Conservation (phyloP, 2,113 vertebrate species). For the Pluvialis apricaria region DNA sequence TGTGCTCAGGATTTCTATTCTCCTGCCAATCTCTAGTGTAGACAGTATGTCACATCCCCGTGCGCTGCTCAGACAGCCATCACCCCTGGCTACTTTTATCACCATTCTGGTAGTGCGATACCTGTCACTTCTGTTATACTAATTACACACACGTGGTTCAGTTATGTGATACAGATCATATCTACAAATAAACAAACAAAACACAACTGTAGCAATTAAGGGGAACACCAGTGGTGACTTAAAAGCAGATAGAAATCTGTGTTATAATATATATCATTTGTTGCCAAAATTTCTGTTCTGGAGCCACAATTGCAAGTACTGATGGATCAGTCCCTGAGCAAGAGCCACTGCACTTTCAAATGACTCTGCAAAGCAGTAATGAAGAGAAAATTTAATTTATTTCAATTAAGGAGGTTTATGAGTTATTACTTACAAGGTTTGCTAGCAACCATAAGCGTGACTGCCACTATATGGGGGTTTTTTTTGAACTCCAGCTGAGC, state of each 20-base stretch:
- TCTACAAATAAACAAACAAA: background rate
- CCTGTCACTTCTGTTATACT: background rate
- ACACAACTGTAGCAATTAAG: background rate
- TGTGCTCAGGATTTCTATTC: background rate
- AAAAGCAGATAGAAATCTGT: background rate
- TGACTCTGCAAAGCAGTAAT: conserved; percentile 59
- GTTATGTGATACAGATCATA: background rate
- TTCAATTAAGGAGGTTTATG: conserved; percentile 69
- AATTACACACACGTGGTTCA: accelerated
- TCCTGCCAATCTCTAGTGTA: background rate
- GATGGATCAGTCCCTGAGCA: conserved; percentile 16
- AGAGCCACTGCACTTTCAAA: conserved; percentile 55
- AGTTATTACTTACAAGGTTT: conserved; percentile 62
- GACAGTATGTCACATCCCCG: background rate
- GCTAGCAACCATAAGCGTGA: conserved; percentile 10
- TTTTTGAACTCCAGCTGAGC: conserved; percentile 37
- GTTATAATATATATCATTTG: background rate
- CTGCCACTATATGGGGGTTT: background rate
- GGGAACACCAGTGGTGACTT: background rate
- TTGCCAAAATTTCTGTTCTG: conserved; percentile 32
- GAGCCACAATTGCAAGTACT: conserved; percentile 13
- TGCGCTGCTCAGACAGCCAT: background rate
- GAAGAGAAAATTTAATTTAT: conserved; percentile 68
- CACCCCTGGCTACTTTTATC: background rate
- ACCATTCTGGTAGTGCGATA: background rate